These are phyloP conservation scores for Cavia aperea DNA, from an alignment of 2,113 vertebrate genomes.

Conservation along the genomic window DNA sequence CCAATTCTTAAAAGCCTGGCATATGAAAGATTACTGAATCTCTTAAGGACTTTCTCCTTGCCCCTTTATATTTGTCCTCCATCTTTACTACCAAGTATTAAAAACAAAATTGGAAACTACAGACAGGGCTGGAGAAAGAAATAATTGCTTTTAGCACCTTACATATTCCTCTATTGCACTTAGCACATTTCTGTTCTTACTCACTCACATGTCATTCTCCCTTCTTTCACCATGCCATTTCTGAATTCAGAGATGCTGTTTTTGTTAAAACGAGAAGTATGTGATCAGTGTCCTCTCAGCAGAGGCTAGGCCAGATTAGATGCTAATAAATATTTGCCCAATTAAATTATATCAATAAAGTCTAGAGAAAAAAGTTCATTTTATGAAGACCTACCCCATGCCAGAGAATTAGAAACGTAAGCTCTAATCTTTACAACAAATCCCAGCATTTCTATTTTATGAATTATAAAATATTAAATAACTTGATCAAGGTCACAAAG, in stretches of 20 bases:
- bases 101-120: slow-evolving; percentile 46
- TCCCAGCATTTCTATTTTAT: slow-evolving; percentile 28
- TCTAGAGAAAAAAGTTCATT: neutral
- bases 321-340: slow-evolving; percentile 23
- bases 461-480: slow-evolving; percentile 37
- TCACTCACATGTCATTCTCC: neutral
- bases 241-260: slow-evolving; percentile 22
- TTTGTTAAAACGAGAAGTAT: neutral
- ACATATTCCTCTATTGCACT: neutral
- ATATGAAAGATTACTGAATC: slow-evolving; percentile 27
- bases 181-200: neutral
- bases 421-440: slow-evolving; percentile 29
- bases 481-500: slow-evolving; percentile 30
- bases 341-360: slow-evolving; percentile 37
- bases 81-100: slow-evolving; percentile 37
- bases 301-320: slow-evolving; percentile 17
- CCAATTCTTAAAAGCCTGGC: slow-evolving; percentile 42
- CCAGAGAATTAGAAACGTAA: slow-evolving; percentile 17
- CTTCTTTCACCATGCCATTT: neutral
- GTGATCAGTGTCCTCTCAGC: slow-evolving; percentile 16
- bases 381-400: slow-evolving; percentile 29
- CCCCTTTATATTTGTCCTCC: neutral
- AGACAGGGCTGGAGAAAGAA: slow-evolving; percentile 12
- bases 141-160: slow-evolving; percentile 20
- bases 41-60: neutral